A percentile compares a stretch with the other conserved stretches of the same genome.
Evolutionary conservation across 2,888 invertebrate species (phyloP).

Genomic region (Eupithecia pulchellata): DNA sequence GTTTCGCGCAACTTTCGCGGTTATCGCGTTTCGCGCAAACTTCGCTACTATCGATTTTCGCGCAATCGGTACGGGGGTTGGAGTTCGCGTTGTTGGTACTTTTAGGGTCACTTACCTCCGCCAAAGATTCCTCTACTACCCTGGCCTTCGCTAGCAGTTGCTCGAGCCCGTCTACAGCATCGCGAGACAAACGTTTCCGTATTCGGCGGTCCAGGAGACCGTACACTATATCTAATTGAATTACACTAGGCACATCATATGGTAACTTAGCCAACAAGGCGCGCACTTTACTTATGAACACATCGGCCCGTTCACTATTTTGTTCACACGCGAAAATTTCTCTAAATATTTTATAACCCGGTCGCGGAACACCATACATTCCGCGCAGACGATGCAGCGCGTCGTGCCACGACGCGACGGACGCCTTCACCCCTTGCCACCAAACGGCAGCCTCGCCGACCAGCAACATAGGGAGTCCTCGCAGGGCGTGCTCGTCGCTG

Average conservation of each 20-base stretch:
- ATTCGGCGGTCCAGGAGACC: conserved; percentile 10
- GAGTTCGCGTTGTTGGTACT: too few relatives aligned
- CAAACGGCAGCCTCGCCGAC: conserved; percentile 42
- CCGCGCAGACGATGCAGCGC: too few relatives aligned
- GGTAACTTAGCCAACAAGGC: conserved; percentile 7
- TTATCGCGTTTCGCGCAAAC: background rate
- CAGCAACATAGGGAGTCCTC: conserved; percentile 43
- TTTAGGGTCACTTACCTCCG: background rate
- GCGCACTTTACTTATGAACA: conserved; percentile 12
- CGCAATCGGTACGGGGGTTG: too few relatives aligned
- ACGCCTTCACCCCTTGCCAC: too few relatives aligned
- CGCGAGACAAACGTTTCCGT: too few relatives aligned
- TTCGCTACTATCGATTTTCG: too few relatives aligned
- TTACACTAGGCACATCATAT: background rate
- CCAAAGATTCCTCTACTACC: conserved; percentile 11
- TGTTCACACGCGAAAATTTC: conserved; percentile 34
- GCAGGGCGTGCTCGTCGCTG: conserved; percentile 39
- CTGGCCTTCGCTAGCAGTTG: conserved; percentile 4
- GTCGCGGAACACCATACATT: conserved; percentile 29
- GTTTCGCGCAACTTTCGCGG: background rate
- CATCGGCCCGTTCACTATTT: conserved; percentile 6
- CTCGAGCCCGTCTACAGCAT: conserved; percentile 1
- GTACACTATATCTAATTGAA: conserved; percentile 16
- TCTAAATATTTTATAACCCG: conserved; percentile 3
- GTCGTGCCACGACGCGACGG: conserved; percentile 20